These are phyloP conservation scores for Cacoxenus indagator DNA, from an alignment of 2,888 invertebrate species.

Conservation along the genomic window DNA sequence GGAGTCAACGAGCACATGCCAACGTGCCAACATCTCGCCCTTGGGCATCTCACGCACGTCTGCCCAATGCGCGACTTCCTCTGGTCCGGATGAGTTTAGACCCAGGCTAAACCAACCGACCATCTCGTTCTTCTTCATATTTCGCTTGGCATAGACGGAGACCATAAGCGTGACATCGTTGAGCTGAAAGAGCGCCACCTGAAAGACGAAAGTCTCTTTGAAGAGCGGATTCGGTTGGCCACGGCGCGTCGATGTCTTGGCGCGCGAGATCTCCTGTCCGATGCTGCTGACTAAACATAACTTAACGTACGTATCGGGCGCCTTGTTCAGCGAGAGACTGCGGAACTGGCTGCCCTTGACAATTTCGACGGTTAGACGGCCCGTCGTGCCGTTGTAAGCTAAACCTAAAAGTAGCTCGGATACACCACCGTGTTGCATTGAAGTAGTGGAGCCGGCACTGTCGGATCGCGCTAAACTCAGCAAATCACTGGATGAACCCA, in stretches of 20 bases:
- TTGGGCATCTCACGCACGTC: slow-evolving; percentile 89
- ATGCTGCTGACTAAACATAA: slow-evolving; percentile 91
- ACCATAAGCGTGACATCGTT: slow-evolving; percentile 95
- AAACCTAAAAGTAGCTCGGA: slow-evolving; percentile 91
- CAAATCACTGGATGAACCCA: slow-evolving; percentile 75
- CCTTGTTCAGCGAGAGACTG: slow-evolving; percentile 82
- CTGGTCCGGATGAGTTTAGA: slow-evolving; percentile 90
- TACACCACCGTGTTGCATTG: slow-evolving; percentile 89
- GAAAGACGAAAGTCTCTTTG: slow-evolving; percentile 96
- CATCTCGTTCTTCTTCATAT: slow-evolving; percentile 95
- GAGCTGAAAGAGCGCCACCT: slow-evolving; percentile 95
- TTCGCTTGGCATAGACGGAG: slow-evolving; percentile 92
- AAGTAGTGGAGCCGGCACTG: slow-evolving; percentile 94
- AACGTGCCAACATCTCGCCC: slow-evolving; percentile 91
- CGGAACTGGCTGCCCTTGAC: slow-evolving; percentile 80
- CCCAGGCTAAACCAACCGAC: slow-evolving; percentile 97
- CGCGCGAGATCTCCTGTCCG: slow-evolving; percentile 92
- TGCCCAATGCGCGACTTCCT: slow-evolving; percentile 93
- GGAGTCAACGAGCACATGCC: slow-evolving; percentile 91
- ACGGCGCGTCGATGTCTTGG: slow-evolving; percentile 91
- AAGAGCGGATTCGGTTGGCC: slow-evolving; percentile 96
- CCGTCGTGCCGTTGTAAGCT: slow-evolving; percentile 93
- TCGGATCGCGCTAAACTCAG: slow-evolving; percentile 90
- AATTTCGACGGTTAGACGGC: slow-evolving; percentile 91
- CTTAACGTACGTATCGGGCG: slow-evolving; percentile 95